Base-by-base conservation (phyloP, 2,113 vertebrate genomes). In the Gavialis gangeticus region DNA sequence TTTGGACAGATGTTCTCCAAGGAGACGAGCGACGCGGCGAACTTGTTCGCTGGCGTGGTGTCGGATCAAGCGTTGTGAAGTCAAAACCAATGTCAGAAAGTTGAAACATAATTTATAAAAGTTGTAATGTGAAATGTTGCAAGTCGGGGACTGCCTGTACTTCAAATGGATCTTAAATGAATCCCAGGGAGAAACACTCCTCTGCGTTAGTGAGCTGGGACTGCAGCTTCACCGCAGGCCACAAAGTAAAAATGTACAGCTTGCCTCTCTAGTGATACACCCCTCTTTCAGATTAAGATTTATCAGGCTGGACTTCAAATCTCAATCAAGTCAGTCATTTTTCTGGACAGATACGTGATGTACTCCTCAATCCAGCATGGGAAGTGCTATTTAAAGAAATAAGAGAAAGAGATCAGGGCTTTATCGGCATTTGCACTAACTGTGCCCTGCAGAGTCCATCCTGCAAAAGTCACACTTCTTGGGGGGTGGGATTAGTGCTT, bases 181-280 rank as follows among this genome's bases (percentile, higher is more conserved):
- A 94, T 96, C 92, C 88, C 89, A 81, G 58, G 75, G 84, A 93
- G 89, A 93, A 97, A 54, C 71, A 75, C 34, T 95, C 60, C 62
- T 85, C 75, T 91, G 75, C 93, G 56, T 57, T 90, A 73, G 37
- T 89, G 91, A 94, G 77, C 80, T 85, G 82, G 71, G 90, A 95
- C 78, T 93, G 91, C 22, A 2, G 66, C 75, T 82, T 90, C 56
- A 57, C 67, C 3, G 0, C 76, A 56, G 67, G 22, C 25, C 64
- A 79, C 62, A 64, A 71, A 64, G 59, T 66, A 79, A 88, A 90
- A 82, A 73, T 73, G 34, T 73, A 75, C 58, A 18, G 21, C 27
- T 67, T 19, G 54, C 22, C 15, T 57, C 34, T 71, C 24, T 82
- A 46, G 30, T 92, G 46, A 5, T 25, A 46, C 16, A 34, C 8